Base-by-base conservation (phyloP, 2,888 invertebrate species). In the Athetis lepigone region DNA sequence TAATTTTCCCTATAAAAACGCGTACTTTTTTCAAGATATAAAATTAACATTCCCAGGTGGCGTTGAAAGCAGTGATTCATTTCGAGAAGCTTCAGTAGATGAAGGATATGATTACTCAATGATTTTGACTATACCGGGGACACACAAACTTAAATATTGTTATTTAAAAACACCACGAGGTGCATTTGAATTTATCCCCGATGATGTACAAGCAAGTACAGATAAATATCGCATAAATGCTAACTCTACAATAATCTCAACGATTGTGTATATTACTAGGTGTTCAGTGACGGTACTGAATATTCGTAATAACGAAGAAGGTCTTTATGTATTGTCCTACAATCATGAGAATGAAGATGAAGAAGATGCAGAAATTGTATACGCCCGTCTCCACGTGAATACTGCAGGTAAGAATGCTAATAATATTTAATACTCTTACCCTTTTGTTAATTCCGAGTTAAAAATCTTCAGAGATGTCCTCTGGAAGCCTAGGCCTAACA, bases 251-350 rank as follows among this genome's bases (percentile, higher is more conserved):
- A n/a, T 13, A 8, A 25, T 4, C 1, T 0, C 7, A 0, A 1
- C 0, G 1, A 0, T 4, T n/a, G n/a, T n/a, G n/a, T n/a, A n/a
- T n/a, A n/a, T n/a, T n/a, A n/a, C n/a, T n/a, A n/a, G n/a, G 0
- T 75, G 74, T 40, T n/a, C 21, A 6, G 36, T 75, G 7, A 23
- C 5, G 1, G 43, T 75, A 9, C 27, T 0, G 6, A 33, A 70
- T 18, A 0, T 67, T 16, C 60, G 63, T 25, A 9, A 21, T 37
- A 36, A 54, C 1, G 75, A 75, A 50, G 60, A 50, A 29, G 74
- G 74, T 43, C 2, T 23, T 2, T 74, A 75, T 75, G 11, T 11
- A 5, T 11, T 75, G 19, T 57, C 55, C n/a, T 66, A 59, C 6
- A 36, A 46, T 16, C 18, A 36, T 43, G 42, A 39, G n/a, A n/a